A percentile compares a stretch with the other conserved stretches of the same genome.
Conservation (phyloP, 2,113 vertebrate species). For the Grammomys surdaster region DNA sequence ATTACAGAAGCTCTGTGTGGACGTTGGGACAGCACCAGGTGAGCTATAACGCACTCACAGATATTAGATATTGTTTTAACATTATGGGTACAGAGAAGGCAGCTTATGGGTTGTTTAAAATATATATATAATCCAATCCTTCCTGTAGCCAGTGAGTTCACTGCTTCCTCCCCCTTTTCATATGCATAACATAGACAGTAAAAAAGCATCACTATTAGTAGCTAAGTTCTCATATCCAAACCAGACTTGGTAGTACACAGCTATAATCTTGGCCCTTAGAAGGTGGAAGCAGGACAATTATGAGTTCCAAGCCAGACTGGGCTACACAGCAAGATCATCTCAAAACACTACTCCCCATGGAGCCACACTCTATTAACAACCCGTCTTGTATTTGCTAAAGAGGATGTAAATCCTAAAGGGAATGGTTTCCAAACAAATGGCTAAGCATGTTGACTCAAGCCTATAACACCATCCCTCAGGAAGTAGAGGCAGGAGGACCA, state of each 20-base stretch:
- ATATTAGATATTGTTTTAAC: neutral
- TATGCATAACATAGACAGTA: neutral
- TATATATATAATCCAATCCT: neutral
- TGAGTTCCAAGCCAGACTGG: neutral
- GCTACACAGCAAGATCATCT: neutral
- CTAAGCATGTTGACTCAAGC: neutral
- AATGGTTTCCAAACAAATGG: neutral
- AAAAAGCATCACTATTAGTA: neutral
- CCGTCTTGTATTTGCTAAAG: neutral
- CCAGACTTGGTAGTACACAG: neutral
- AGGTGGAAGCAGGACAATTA: neutral
- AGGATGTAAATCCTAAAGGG: neutral
- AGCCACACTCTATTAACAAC: neutral
- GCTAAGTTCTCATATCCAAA: neutral
- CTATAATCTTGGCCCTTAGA: neutral
- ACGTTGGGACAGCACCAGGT: neutral
- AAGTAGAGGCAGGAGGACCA: neutral
- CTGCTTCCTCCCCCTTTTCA: neutral
- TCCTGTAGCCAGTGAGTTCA: constrained; percentile 1
- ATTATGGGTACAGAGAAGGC: constrained; percentile 35
- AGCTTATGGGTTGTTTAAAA: neutral
- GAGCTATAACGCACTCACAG: neutral
- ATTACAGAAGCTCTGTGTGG: neutral
- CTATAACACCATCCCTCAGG: neutral
- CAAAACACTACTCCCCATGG: neutral